Percentiles rank a stretch among this genome's conserved stretches.
Conservation (phyloP, 2,888 invertebrate genomes). For the Agelastica alni region DNA sequence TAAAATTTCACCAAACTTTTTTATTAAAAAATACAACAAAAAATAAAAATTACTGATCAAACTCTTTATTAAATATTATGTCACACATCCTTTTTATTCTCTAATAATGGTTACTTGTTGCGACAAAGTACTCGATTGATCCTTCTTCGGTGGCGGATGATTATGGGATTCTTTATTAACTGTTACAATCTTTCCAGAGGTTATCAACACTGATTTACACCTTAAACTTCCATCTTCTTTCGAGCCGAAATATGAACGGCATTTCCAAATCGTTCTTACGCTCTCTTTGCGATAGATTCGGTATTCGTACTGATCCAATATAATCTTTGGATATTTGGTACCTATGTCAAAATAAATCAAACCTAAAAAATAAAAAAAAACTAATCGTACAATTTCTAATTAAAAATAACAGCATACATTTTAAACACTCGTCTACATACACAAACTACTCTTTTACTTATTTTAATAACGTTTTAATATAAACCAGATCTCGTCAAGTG, state of each 20-base stretch:
- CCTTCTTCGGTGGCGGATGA: slow-evolving; percentile 30
- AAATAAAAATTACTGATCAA: no score
- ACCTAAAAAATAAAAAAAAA: slow-evolving; percentile 25
- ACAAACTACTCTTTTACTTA: no score
- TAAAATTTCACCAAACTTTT: no score
- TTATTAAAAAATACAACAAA: no score
- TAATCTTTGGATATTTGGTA: slow-evolving; percentile 45
- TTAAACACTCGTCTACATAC: no score
- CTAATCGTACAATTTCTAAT: background rate
- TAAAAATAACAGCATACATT: no score
- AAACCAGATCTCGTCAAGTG: no score
- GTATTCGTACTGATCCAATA: slow-evolving; percentile 42
- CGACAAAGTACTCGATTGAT: slow-evolving; percentile 18
- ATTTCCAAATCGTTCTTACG: slow-evolving; percentile 43
- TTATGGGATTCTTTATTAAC: slow-evolving; percentile 41
- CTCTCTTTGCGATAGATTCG: slow-evolving; percentile 40
- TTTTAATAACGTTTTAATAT: no score
- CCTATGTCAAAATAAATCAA: slow-evolving; percentile 43
- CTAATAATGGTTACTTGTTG: slow-evolving; percentile 29
- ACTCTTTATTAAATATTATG: no score
- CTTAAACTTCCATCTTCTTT: slow-evolving; percentile 34
- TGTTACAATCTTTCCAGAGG: slow-evolving; percentile 40
- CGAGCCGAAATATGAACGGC: slow-evolving; percentile 42
- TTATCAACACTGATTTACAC: slow-evolving; percentile 42
- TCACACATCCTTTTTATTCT: no score